phyloP scores from a whole-genome alignment of 2,888 invertebrate species.

The Pseudococcus viburni region DNA sequence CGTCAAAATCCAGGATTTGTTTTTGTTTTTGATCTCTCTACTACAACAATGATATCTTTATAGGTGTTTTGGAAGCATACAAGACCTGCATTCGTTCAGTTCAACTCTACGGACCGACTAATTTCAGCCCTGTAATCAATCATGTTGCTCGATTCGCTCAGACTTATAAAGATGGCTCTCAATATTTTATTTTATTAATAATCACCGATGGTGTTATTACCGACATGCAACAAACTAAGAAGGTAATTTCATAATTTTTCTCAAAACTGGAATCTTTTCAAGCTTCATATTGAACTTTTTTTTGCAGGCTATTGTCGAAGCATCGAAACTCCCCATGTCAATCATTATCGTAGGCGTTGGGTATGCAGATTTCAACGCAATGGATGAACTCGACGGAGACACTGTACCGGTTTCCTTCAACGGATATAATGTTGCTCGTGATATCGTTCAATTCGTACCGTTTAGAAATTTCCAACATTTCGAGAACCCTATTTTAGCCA shows the following conservation, averaged over 20 bases:
- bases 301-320: conserved; percentile 72
- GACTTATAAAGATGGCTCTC: conserved; percentile 72
- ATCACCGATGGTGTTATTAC: conserved; percentile 78
- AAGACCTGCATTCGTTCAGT: conserved; percentile 73
- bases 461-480: conserved; percentile 71
- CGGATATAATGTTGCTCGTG: conserved; percentile 73
- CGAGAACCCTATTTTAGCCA: conserved; percentile 68
- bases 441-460: conserved; percentile 76
- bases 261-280: conserved; percentile 68
- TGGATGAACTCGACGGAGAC: conserved; percentile 77
- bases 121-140: conserved; percentile 76
- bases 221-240: conserved; percentile 75
- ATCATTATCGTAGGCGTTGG: conserved; percentile 79
- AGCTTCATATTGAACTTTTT: conserved; percentile 11
- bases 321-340: conserved; percentile 75
- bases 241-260: conserved; percentile 69
- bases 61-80: conserved; percentile 74
- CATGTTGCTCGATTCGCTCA: conserved; percentile 74
- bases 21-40: too few relatives aligned
- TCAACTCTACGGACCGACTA: conserved; percentile 76
- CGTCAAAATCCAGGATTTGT: too few relatives aligned
- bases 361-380: conserved; percentile 76
- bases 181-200: conserved; percentile 76
- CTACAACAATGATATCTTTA: not conserved
- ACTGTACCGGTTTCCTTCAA: conserved; percentile 71